Base-by-base conservation (phyloP, 2,797 vertebrate genomes). In the Urocyon cinereoargenteus region DNA sequence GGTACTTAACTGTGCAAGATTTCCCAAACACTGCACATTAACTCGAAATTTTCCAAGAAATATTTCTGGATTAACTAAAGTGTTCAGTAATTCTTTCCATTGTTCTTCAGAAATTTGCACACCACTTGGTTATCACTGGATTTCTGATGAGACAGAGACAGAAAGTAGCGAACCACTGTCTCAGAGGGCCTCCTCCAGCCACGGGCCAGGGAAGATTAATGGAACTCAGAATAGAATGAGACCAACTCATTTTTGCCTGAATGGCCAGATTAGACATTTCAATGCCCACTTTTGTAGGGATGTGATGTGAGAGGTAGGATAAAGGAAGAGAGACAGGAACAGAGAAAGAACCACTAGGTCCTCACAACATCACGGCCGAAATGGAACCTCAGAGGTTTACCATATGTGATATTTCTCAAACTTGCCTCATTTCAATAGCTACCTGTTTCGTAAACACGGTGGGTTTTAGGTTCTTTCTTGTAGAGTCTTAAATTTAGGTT, bases 61-160 rank as follows among this genome's bases (percentile, higher is more conserved):
- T 96, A 79, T 55, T 96, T 96, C 85, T 82, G 85, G 98, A 96
- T 93, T 85, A 93, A 70, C 59, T 45, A 22, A 83, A 75, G 64
- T 73, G 78, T 84, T 91, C 66, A n/a, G 59, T 85, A 77, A 84
- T 62, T 24, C 68, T 90, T 57, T 24, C 82, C 81, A 79, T 64
- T 96, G 62, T 94, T 96, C 83, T 96, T 91, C 5, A 78, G 70
- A 94, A 91, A 68, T 79, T 85, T 49, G 90, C 64, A 79, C 24
- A 53, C 7, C 36, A 64, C 66, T 53, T 77, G 73, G 40, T 82
- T 70, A 79, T 78, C 85, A n/a, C 21, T 72, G 31, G 53, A n/a
- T 91, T 83, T 84, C 64, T 66, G 24, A 90, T 11, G 24, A 94
- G 73, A 77, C 12, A 10, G 66, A 86, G 51, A 26, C n/a, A 51